Percentiles rank a stretch among this genome's conserved stretches.
Conservation (phyloP, 1,140 invertebrate genomes). For the Brachionus plicatilis region DNA sequence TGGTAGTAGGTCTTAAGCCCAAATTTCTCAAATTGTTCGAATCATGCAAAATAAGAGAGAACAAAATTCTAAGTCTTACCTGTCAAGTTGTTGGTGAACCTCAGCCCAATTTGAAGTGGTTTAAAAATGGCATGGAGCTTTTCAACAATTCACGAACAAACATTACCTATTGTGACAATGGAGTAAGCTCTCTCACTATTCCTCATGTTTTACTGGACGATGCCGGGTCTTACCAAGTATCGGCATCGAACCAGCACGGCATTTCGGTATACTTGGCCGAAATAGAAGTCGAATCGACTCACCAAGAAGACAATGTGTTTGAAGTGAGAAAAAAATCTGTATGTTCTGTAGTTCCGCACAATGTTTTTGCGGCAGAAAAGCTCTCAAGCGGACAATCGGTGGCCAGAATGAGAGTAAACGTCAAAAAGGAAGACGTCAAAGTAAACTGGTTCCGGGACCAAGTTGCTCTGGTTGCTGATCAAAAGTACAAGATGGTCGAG, state of each 20-base stretch:
- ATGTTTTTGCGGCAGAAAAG: neutral
- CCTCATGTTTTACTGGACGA: neutral
- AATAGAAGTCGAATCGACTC: neutral
- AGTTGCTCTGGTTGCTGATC: neutral
- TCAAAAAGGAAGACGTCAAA: neutral
- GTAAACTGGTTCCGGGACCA: conserved; percentile 24
- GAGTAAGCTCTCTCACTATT: neutral
- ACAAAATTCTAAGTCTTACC: conserved; percentile 1
- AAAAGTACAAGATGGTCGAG: conserved; percentile 27
- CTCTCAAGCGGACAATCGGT: neutral
- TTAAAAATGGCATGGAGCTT: conserved; percentile 13
- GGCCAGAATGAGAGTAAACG: neutral
- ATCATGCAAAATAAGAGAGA: neutral
- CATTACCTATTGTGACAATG: neutral
- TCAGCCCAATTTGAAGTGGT: conserved; percentile 38
- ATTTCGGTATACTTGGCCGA: conserved; percentile 25
- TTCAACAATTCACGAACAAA: neutral
- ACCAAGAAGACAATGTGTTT: conserved; percentile 14
- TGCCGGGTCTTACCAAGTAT: conserved; percentile 31
- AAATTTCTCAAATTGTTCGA: conserved; percentile 38
- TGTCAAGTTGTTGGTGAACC: conserved; percentile 22
- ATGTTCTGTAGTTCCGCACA: neutral
- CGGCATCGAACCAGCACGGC: conserved; percentile 16
- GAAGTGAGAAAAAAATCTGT: neutral
- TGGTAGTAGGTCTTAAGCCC: neutral